Base-by-base conservation (phyloP, 2,113 vertebrate species). In the Gobio gobio region DNA sequence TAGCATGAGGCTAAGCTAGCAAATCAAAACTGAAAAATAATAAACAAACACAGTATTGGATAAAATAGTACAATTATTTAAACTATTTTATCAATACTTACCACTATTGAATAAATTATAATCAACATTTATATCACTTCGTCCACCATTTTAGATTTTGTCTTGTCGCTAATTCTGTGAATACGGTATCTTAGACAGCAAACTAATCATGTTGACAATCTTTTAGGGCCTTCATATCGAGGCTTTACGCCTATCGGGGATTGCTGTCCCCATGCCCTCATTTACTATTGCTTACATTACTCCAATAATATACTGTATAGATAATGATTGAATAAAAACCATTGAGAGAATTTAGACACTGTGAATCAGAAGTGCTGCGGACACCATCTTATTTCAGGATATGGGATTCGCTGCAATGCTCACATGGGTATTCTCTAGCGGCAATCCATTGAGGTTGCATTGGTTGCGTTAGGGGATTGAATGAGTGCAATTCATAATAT, bases 1-100 rank as follows among this genome's bases (percentile, higher is more conserved):
- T 75, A 51, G 73, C 45, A 26, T 75, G 73, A 9, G 14, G 73
- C 24, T 51, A 75, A 75, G 73, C 73, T n/a, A n/a, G n/a, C 40
- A 72, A 72, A 10, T 45, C 10, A 43, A 43, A 72, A 22, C 0
- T 3, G 14, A 16, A 33, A 36, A 4, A 16, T 20, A 2, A 20
- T 36, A 64, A 64, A 68, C 9, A 14, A 4, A n/a, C 10, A 22
- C 10, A 72, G 20, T 13, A 70, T 18, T 33, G 14, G 16, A 64
- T 64, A 33, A 40, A 72, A 10, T 3, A n/a, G 20, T n/a, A 10
- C 5, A 72, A 13, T n/a, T n/a, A 5, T n/a, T n/a, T 40, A 0
- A 66, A 33, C 26, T 33, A 6, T 68, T 64, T 64, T 64, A 29
- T 33, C 29, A 64, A 33, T 16, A 18, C 5, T 33, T 64, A 33